A percentile compares a stretch with the other conserved stretches of the same genome.
phyloP scores from a whole-genome alignment of 2,113 vertebrate genomes.

The Seriola aureovittata region DNA sequence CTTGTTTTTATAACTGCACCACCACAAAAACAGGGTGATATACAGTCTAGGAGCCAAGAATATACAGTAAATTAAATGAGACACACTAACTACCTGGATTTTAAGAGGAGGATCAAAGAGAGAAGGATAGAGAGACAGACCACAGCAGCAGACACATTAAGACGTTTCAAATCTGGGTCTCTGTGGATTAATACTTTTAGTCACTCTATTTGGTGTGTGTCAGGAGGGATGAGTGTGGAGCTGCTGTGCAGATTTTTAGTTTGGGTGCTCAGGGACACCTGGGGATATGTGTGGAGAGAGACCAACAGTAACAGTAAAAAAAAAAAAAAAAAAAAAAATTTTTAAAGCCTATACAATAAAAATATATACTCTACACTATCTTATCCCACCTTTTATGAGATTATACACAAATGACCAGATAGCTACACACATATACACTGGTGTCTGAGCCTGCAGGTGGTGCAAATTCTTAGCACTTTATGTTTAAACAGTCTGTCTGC shows the following conservation, averaged over 20 bases:
- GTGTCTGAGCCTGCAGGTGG: not conserved
- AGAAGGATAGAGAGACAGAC: no score
- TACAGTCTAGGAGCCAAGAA: not conserved
- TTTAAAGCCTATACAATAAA: not conserved
- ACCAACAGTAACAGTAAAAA: not conserved
- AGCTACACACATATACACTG: not conserved
- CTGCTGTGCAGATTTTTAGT: not conserved
- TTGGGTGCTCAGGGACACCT: not conserved
- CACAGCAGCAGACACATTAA: constrained; percentile 2
- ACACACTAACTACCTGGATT: not conserved
- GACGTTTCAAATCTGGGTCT: constrained; percentile 7
- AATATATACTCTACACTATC: not conserved
- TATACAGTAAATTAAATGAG: no score
- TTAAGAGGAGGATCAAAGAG: not conserved
- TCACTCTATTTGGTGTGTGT: not conserved
- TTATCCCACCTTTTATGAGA: not conserved
- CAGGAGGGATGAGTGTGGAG: constrained; percentile 5
- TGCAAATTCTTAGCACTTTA: not conserved
- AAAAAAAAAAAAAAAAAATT: no score
- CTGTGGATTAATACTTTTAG: not conserved
- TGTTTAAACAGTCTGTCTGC: constrained; percentile 15
- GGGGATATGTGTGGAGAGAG: not conserved
- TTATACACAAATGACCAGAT: not conserved
- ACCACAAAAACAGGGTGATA: not conserved
- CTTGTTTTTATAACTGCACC: not conserved